A percentile compares a stretch with the other conserved stretches of the same genome.
Evolutionary conservation across 1,140 invertebrate species (phyloP).

Genomic region (Acromyrmex echinatior): DNA sequence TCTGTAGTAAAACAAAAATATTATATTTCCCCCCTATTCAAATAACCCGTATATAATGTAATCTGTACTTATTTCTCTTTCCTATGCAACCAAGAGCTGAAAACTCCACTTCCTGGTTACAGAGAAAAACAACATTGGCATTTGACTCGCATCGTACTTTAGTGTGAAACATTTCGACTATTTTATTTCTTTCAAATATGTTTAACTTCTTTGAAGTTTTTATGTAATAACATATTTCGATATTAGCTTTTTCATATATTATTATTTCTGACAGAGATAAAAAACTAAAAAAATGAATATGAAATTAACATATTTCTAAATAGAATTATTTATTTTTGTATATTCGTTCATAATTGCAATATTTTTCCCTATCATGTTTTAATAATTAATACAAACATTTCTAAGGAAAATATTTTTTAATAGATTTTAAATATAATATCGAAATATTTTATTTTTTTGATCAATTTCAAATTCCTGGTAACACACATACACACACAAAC

Average conservation of each 20-base stretch:
- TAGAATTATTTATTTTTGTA: constrained; percentile 16
- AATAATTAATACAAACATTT: background rate
- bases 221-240: constrained; percentile 6
- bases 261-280: background rate
- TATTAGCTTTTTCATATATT: background rate
- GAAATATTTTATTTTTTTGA: background rate
- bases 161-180: background rate
- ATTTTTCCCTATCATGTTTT: background rate
- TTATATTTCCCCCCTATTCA: background rate
- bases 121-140: constrained; percentile 12
- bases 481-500: too few relatives aligned
- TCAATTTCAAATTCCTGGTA: background rate
- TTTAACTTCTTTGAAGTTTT: constrained; percentile 7
- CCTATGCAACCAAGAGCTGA: background rate
- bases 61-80: constrained; percentile 5
- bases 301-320: background rate
- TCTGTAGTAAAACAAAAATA: background rate
- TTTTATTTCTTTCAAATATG: constrained; percentile 37
- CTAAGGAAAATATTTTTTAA: background rate
- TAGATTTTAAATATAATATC: background rate
- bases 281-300: background rate
- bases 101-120: constrained; percentile 9
- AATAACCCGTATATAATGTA: background rate
- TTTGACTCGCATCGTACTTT: constrained; percentile 23
- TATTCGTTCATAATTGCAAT: background rate